Evolutionary conservation across 2,888 invertebrate genomes (phyloP), one percentile per base, ranked within the genome.

Genomic region (Anoncus sp.): DNA sequence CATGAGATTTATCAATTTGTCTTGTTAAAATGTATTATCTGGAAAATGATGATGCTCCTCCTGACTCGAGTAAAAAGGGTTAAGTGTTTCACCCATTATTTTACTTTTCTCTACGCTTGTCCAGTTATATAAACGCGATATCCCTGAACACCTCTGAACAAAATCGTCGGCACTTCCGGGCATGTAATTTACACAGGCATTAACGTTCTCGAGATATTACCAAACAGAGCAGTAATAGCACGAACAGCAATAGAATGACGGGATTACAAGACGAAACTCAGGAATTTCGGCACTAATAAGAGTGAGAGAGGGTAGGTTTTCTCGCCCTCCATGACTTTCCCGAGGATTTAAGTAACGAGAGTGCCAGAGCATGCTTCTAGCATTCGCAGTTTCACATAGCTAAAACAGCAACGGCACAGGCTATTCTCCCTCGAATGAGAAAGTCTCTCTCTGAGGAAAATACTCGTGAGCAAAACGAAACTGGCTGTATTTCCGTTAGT

Each of bases 261-360:
- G 45, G 14, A 6, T 57, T 65, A 18, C 70, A 53, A 38, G 51
- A 47, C 31, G 51, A 12, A 62, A 67, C 66, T 40, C 43, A 35
- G 76, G 67, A 72, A 72, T 77, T 77, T 72, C 62, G 62, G 53
- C 16, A 49, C 51, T n/a, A n/a, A n/a, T n/a, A n/a, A n/a, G 53
- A 67, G 43, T 20, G 27, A 31, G 53, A 74, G 70, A 55, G 59
- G 60, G 51, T 49, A 60, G 53, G 27, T 60, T 45, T 49, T 20
- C 47, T 51, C 73, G 53, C 59, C 45, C 43, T 24, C 69, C 69
- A 65, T 75, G 81, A 81, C 77, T 75, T 67, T 75, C 47, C 75
- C 38, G 49, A 76, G 74, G 73, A 77, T 83, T 81, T 75, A 82
- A 72, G 67, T 77, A 77, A 76, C 76, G 76, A 76, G 75, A 60